Evolutionary conservation across 2,797 vertebrate species (phyloP).

Genomic region (Phyllotis vaccarum): DNA sequence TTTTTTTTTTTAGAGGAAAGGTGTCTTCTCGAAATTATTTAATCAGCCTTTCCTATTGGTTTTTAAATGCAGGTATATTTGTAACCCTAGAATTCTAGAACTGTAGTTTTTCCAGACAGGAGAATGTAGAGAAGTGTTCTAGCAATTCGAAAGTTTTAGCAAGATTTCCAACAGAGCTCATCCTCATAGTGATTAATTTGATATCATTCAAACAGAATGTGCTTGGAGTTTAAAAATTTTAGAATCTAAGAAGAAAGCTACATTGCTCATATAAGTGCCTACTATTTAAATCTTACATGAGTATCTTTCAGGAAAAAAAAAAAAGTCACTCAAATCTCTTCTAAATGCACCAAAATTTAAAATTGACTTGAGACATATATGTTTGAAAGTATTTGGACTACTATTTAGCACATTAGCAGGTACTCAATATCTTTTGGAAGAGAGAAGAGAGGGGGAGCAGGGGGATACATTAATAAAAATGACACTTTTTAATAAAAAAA

Average conservation of each 20-base stretch:
- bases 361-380: constrained; percentile 71
- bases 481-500: no score
- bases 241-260: constrained; percentile 20
- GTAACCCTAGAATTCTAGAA: not conserved
- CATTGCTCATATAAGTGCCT: constrained; percentile 32
- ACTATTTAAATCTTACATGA: constrained; percentile 26
- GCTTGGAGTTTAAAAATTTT: constrained; percentile 46
- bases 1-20: not conserved
- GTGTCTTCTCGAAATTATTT: not conserved
- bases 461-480: no score
- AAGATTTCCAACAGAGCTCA: not conserved
- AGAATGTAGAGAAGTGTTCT: not conserved
- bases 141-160: not conserved
- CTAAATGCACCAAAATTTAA: constrained; percentile 56
- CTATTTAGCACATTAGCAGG: constrained; percentile 75
- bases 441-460: no score
- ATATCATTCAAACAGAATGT: constrained; percentile 66
- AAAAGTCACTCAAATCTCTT: constrained; percentile 35
- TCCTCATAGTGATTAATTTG: not conserved
- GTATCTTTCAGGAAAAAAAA: constrained; percentile 33
- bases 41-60: not conserved
- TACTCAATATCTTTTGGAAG: constrained; percentile 82
- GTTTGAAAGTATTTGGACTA: constrained; percentile 80
- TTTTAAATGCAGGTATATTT: constrained; percentile 44
- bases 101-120: not conserved